These are phyloP conservation scores for Holotrichia oblita DNA, from an alignment of 1,140 invertebrate species.

Conservation along the genomic window DNA sequence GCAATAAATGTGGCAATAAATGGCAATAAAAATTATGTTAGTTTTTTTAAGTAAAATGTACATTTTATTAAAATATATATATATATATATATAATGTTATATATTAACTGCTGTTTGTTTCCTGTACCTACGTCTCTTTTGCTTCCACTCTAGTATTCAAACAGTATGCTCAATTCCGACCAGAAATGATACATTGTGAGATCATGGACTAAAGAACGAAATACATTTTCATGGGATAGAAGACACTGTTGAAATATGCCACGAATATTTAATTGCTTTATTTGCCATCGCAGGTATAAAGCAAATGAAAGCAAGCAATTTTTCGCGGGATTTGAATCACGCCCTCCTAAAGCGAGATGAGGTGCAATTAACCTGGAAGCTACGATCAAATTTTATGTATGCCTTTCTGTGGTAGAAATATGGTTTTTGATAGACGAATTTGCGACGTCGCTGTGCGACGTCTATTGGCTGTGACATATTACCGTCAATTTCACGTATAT, in stretches of 20 bases:
- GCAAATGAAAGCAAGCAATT: background rate
- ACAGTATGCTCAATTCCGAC: conserved; percentile 4
- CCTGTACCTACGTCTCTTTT: background rate
- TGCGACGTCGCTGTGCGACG: background rate
- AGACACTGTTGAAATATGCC: conserved; percentile 2
- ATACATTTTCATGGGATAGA: background rate
- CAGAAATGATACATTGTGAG: background rate
- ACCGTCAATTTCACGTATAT: background rate
- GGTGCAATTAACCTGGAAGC: background rate
- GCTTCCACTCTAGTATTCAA: background rate
- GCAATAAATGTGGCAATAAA: too few relatives aligned
- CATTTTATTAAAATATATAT: too few relatives aligned
- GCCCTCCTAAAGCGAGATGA: background rate
- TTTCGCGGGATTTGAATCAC: conserved; percentile 11
- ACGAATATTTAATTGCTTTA: conserved; percentile 9
- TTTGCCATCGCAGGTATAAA: background rate
- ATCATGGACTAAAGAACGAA: background rate
- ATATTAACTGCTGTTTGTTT: background rate
- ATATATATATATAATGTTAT: too few relatives aligned
- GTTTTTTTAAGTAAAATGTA: too few relatives aligned
- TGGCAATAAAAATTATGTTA: too few relatives aligned
- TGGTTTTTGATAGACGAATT: background rate
- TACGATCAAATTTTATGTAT: background rate
- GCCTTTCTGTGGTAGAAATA: background rate
- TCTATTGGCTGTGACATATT: conserved; percentile 2